These are phyloP conservation scores for Ibycter americanus DNA, from an alignment of 2,797 vertebrate genomes.

Conservation along the genomic window DNA sequence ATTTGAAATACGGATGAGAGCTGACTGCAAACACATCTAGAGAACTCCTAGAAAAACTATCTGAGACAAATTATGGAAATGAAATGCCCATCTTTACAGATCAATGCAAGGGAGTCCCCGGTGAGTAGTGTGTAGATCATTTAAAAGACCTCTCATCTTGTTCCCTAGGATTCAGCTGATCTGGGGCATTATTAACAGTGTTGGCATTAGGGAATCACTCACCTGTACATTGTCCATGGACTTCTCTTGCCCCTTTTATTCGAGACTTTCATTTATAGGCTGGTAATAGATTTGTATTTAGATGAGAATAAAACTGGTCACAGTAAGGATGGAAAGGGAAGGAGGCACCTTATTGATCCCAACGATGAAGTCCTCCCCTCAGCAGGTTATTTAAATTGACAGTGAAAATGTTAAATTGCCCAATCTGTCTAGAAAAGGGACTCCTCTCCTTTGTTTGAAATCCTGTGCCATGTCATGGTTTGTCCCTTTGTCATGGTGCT, in stretches of 20 bases:
- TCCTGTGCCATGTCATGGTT: neutral
- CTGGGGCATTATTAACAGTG: neutral
- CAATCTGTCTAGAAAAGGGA: neutral
- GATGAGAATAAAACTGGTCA: neutral
- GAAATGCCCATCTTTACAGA: constrained; percentile 44
- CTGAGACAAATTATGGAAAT: constrained; percentile 31
- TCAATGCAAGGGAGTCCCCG: constrained; percentile 32
- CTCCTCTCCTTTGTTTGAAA: neutral
- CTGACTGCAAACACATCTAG: neutral
- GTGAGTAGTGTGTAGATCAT: constrained; percentile 2
- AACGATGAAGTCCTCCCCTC: neutral
- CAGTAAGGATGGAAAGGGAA: neutral
- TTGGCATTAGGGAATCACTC: neutral
- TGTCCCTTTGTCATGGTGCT: neutral
- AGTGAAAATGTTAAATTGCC: neutral
- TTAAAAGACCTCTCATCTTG: constrained; percentile 15
- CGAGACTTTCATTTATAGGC: neutral
- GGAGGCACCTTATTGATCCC: neutral
- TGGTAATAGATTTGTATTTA: constrained; percentile 11
- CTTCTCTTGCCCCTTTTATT: neutral
- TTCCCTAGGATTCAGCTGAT: neutral
- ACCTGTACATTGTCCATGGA: neutral
- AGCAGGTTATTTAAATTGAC: neutral
- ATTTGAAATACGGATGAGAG: neutral
- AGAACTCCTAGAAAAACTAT: neutral